A percentile compares a stretch with the other conserved stretches of the same genome.
Conservation (phyloP, 1,140 invertebrate genomes). For the Idris sp. region DNA sequence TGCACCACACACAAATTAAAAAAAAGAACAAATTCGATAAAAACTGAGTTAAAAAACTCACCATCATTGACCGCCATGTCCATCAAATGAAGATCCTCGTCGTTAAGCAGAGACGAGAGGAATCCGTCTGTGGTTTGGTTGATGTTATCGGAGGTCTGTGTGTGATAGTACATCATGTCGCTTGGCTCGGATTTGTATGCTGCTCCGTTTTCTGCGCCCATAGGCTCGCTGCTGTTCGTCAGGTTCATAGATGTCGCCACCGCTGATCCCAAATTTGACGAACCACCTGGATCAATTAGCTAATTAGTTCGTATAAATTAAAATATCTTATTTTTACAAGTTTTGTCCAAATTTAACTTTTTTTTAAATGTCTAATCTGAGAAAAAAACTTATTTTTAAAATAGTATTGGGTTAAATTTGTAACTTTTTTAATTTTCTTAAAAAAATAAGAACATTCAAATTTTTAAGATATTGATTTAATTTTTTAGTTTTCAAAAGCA, state of each 20-base stretch:
- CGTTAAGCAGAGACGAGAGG: conserved; percentile 90
- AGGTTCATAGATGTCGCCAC: conserved; percentile 89
- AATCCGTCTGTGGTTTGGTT: conserved; percentile 89
- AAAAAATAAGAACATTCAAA: too few species aligned
- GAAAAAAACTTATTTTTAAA: too few species aligned
- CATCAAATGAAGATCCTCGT: conserved; percentile 92
- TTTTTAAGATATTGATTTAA: too few species aligned
- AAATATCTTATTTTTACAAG: too few species aligned
- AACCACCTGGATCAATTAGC: conserved; percentile 79
- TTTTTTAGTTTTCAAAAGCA: too few species aligned
- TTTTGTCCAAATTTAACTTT: too few species aligned
- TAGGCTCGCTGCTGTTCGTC: conserved; percentile 82
- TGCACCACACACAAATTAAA: too few species aligned
- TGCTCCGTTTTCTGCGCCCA: conserved; percentile 71
- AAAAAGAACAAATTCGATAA: too few species aligned
- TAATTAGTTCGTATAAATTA: conserved; percentile 74
- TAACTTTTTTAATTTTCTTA: too few species aligned
- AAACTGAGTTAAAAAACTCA: conserved; percentile 82
- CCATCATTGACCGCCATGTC: conserved; percentile 93
- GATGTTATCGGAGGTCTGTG: conserved; percentile 81
- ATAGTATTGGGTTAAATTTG: too few species aligned
- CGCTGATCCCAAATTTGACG: conserved; percentile 85
- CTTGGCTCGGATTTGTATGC: conserved; percentile 79
- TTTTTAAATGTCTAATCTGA: too few species aligned
- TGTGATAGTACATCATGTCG: conserved; percentile 84